phyloP scores from a whole-genome alignment of 2,888 invertebrate species.

The Lamproptera curius region DNA sequence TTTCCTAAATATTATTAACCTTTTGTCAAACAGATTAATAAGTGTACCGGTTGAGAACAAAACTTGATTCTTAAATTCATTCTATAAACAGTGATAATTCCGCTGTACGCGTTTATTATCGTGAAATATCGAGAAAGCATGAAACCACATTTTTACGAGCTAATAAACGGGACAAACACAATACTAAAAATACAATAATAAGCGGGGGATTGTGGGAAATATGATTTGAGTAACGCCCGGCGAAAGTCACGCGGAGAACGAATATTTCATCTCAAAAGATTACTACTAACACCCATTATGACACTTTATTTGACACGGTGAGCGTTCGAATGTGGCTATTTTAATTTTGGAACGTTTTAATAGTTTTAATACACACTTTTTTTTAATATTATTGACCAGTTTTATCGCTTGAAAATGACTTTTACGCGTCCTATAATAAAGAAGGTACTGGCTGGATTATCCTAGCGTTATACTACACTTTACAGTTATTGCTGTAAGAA shows the following conservation, averaged over 20 bases:
- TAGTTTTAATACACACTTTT: slow-evolving; percentile 27
- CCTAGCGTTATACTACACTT: not conserved
- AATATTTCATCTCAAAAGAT: slow-evolving; percentile 55
- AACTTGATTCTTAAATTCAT: too few relatives aligned
- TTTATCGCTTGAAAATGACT: slow-evolving; percentile 5
- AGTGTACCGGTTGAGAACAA: too few relatives aligned
- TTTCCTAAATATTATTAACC: too few relatives aligned
- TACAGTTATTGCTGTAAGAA: not conserved
- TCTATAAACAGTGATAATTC: too few relatives aligned
- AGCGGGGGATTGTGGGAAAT: slow-evolving; percentile 34
- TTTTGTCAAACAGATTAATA: too few relatives aligned
- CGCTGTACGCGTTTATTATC: not conserved
- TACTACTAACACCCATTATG: slow-evolving; percentile 45
- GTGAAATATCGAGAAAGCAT: not conserved
- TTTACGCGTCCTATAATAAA: not conserved
- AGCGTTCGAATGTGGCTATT: slow-evolving; percentile 24
- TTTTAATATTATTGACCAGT: slow-evolving; percentile 4
- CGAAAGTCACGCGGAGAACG: slow-evolving; percentile 57
- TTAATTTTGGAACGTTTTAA: slow-evolving; percentile 30
- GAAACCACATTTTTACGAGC: slow-evolving; percentile 14
- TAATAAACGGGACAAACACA: slow-evolving; percentile 31
- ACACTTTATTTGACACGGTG: slow-evolving; percentile 46
- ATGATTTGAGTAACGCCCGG: slow-evolving; percentile 43
- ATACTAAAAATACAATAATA: slow-evolving; percentile 36
- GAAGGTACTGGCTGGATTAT: not conserved